Conservation (phyloP, 2,888 invertebrate species). For the Pyrochroa serraticornis region DNA sequence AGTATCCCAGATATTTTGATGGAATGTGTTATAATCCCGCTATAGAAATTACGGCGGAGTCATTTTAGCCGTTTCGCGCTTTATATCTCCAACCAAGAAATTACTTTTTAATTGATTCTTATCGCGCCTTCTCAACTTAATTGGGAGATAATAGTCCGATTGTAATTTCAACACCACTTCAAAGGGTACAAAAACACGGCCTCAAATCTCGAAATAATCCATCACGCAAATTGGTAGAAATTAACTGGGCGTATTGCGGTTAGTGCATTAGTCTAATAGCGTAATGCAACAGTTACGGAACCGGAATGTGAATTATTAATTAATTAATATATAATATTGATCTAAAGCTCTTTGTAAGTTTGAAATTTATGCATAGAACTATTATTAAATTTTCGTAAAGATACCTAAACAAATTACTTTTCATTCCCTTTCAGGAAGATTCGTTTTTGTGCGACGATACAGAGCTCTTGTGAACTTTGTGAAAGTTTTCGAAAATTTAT, state of each 20-base stretch:
- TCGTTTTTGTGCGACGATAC: conserved; percentile 15
- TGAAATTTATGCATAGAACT: conserved; percentile 28
- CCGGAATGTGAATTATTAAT: conserved; percentile 17
- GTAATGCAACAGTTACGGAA: conserved; percentile 14
- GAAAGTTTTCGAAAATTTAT: conserved; percentile 10
- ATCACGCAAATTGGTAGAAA: conserved; percentile 6
- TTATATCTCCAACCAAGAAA: conserved; percentile 25
- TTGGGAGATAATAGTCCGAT: conserved; percentile 21
- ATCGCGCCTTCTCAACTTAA: conserved; percentile 23
- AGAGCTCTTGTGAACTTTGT: conserved; percentile 8
- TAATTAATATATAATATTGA: conserved; percentile 22
- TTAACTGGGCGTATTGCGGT: neutral
- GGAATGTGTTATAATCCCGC: conserved; percentile 23
- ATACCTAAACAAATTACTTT: conserved; percentile 29
- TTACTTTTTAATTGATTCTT: conserved; percentile 29
- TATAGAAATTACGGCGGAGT: conserved; percentile 22
- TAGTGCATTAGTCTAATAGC: conserved; percentile 10
- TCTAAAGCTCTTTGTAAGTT: conserved; percentile 19
- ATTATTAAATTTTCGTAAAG: conserved; percentile 27
- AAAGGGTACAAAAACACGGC: no score
- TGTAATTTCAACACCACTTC: conserved; percentile 7
- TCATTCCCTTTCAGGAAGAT: conserved; percentile 21
- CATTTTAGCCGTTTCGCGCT: conserved; percentile 19
- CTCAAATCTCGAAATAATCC: neutral
- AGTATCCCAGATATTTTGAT: conserved; percentile 23